These are phyloP conservation scores for Sorex araneus DNA, from an alignment of 2,113 vertebrate species.

Conservation along the genomic window DNA sequence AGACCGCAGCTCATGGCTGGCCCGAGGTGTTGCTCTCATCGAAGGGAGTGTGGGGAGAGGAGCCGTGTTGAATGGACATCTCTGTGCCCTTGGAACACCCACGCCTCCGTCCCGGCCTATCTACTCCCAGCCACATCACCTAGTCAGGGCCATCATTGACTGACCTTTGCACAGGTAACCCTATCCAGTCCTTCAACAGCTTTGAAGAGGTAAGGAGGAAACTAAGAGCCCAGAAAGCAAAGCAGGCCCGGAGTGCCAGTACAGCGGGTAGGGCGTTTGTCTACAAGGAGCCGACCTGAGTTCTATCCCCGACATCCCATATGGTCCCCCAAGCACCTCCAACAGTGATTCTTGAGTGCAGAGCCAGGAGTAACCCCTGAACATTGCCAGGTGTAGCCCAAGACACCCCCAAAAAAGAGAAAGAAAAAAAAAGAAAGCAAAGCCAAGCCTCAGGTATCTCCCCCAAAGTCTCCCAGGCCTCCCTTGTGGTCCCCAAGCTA, in stretches of 20 bases:
- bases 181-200: neutral
- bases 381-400: no score
- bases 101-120: neutral
- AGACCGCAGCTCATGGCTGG: neutral
- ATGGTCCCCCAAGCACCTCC: no score
- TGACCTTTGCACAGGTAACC: neutral
- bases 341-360: no score
- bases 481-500: neutral
- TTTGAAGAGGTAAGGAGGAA: neutral
- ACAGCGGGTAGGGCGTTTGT: no score
- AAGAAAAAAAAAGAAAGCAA: neutral
- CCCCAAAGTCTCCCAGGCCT: neutral
- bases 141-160: neutral
- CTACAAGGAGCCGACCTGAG: no score
- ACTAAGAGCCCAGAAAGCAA: neutral
- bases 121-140: slow-evolving; percentile 5
- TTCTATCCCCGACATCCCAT: no score
- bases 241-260: neutral
- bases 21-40: neutral
- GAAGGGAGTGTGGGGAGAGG: neutral
- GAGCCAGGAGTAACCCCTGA: no score
- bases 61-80: neutral
- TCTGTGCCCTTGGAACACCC: neutral
- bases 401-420: no score
- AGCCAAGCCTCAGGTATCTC: slow-evolving; percentile 1